Evolutionary conservation across 2,888 invertebrate genomes (phyloP), one percentile per base, ranked within the genome.

Genomic region (Campopleginae sp.): DNA sequence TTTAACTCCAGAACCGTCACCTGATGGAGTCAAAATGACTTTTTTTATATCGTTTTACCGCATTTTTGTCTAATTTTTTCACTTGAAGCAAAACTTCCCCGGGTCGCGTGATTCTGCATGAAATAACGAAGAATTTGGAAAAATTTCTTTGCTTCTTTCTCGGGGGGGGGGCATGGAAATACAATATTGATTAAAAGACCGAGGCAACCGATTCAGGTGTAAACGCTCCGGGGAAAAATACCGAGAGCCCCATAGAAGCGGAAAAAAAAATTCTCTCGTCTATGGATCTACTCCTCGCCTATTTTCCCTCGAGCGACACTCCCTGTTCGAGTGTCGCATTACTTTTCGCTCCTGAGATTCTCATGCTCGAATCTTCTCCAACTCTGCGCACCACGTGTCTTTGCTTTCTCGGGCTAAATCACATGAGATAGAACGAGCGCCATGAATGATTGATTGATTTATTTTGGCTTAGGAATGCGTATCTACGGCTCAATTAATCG

Each of bases 211-310:
- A 61, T 42, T 78, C 46, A 82, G 58, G 79, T 79, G 83, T 63
- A 61, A 83, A 83, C 70, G 75, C 63, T 79, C 65, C 75, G 79
- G n/a, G n/a, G n/a, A 79, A 54, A 83, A 75, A 79, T 83, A 83
- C 80, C 79, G 63, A 71, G 75, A 54, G 63, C 70, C 54, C 71
- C 12, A 8, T 66, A 38, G 70, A 70, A 8, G 27, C 33, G 51
- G 31, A 71, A 71, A 71, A n/a, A 44, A 27, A 46, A 27, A 14
- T 31, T 54, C 46, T 33, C n/a, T 58, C 66, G 23, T 27, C 27
- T 81, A 58, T 61, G n/a, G 58, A 46, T 42, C 31, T 61, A 44
- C 58, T 65, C 58, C 58, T 65, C 58, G 42, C 19, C n/a, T 72
- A 42, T 58, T 54, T 58, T 42, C 27, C n/a, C 38, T 42, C n/a